Evolutionary conservation across 2,888 invertebrate genomes (phyloP).

Genomic region (Zootermopsis nevadensis): DNA sequence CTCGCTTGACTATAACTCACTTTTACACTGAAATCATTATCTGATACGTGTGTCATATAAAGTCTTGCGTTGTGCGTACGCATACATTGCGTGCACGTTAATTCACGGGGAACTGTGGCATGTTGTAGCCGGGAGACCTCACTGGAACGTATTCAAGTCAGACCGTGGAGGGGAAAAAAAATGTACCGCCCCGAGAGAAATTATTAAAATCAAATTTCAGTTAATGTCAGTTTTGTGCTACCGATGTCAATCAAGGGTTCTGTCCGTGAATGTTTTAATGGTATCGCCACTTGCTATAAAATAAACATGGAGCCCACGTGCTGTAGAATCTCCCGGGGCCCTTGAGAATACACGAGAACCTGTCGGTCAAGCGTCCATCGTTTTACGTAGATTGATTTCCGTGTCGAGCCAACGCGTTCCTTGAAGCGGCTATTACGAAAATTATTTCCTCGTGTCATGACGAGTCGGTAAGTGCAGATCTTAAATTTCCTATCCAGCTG

Average conservation of each 20-base stretch:
- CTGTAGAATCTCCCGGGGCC: not conserved
- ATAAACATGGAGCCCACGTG: constrained; percentile 14
- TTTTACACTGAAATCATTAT: no score
- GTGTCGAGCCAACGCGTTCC: not conserved
- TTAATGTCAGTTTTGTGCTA: constrained; percentile 28
- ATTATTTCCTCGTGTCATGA: no score
- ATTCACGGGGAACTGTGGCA: not conserved
- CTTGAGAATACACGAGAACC: not conserved
- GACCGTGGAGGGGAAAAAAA: not conserved
- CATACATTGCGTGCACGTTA: not conserved
- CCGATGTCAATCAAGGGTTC: constrained; percentile 22
- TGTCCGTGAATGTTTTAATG: constrained; percentile 29
- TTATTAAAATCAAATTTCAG: constrained; percentile 40
- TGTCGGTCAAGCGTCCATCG: not conserved
- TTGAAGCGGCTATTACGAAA: no score
- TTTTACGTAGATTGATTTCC: not conserved
- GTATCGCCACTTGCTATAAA: not conserved
- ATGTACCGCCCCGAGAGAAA: not conserved
- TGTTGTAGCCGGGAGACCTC: not conserved
- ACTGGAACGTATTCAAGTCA: not conserved
- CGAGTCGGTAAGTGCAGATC: no score
- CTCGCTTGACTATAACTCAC: no score
- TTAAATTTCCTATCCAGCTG: no score
- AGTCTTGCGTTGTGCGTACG: not conserved
- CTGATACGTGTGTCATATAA: no score